These are phyloP conservation scores for Thelaira solivaga DNA, from an alignment of 2,888 invertebrate genomes.

Conservation along the genomic window DNA sequence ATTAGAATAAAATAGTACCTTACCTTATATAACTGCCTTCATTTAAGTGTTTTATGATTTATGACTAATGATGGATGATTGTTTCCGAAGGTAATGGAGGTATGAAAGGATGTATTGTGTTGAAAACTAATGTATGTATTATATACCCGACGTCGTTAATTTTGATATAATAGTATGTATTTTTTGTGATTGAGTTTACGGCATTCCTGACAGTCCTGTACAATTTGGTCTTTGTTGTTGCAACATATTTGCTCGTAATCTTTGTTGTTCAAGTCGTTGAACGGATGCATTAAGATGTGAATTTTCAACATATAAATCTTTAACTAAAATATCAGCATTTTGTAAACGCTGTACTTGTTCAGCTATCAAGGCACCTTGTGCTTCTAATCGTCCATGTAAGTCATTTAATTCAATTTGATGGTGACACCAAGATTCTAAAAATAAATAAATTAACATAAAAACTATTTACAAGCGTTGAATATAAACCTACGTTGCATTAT, in stretches of 20 bases:
- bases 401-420: conserved; percentile 77
- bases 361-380: conserved; percentile 77
- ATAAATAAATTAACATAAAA: background rate
- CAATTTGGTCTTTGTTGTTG: conserved; percentile 71
- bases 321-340: conserved; percentile 85
- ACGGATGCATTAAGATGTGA: conserved; percentile 84
- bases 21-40: conserved; percentile 25
- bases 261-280: conserved; percentile 76
- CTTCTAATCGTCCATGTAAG: conserved; percentile 78
- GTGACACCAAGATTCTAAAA: conserved; percentile 76
- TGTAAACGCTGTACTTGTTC: conserved; percentile 83
- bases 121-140: no score
- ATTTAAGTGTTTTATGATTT: background rate
- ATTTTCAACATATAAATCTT: conserved; percentile 91
- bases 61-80: conserved; percentile 17
- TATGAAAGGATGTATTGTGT: background rate
- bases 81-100: background rate
- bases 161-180: no score
- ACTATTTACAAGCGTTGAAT: background rate
- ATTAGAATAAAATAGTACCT: background rate
- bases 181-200: no score
- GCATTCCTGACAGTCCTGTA: conserved; percentile 69
- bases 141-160: no score
- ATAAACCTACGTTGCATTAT: conserved; percentile 80
- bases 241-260: conserved; percentile 73